Evolutionary conservation across 2,888 invertebrate species (phyloP).

Genomic region (Agrypnus murinus): DNA sequence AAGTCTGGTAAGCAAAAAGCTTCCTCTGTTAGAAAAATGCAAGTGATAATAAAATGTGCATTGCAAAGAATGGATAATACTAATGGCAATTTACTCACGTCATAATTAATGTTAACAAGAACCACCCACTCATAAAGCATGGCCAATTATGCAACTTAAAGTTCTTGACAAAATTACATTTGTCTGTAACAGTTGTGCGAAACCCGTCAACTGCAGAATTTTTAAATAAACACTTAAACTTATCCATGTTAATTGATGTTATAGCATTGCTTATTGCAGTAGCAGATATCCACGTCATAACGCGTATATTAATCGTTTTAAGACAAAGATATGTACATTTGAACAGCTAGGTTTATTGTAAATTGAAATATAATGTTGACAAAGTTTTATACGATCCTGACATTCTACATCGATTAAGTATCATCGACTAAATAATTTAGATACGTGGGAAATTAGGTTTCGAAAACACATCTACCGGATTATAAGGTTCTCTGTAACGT

Average conservation of each 20-base stretch:
- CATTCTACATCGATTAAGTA: slow-evolving; percentile 46
- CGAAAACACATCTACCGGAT: slow-evolving; percentile 9
- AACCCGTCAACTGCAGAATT: slow-evolving; percentile 16
- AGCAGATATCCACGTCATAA: slow-evolving; percentile 33
- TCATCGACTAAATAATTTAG: slow-evolving; percentile 43
- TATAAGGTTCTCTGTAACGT: slow-evolving; percentile 6
- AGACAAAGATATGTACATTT: slow-evolving; percentile 7
- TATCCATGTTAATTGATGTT: slow-evolving; percentile 15
- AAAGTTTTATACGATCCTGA: slow-evolving; percentile 22
- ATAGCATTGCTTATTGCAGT: slow-evolving; percentile 24
- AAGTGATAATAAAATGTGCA: no score
- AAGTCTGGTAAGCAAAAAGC: no score
- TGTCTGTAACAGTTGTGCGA: slow-evolving; percentile 12
- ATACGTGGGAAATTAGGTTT: slow-evolving; percentile 45
- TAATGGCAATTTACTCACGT: slow-evolving; percentile 52
- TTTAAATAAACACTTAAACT: slow-evolving; percentile 21
- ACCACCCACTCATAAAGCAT: slow-evolving; percentile 47
- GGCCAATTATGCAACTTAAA: slow-evolving; percentile 50
- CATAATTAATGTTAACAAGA: slow-evolving; percentile 49
- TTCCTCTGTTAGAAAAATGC: no score
- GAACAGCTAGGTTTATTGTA: slow-evolving; percentile 19
- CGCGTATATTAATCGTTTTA: not conserved
- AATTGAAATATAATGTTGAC: slow-evolving; percentile 33
- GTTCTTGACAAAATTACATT: slow-evolving; percentile 22
- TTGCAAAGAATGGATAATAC: no score